Evolutionary conservation across 1,140 invertebrate genomes (phyloP).

Genomic region (Homalodisca vitripennis): DNA sequence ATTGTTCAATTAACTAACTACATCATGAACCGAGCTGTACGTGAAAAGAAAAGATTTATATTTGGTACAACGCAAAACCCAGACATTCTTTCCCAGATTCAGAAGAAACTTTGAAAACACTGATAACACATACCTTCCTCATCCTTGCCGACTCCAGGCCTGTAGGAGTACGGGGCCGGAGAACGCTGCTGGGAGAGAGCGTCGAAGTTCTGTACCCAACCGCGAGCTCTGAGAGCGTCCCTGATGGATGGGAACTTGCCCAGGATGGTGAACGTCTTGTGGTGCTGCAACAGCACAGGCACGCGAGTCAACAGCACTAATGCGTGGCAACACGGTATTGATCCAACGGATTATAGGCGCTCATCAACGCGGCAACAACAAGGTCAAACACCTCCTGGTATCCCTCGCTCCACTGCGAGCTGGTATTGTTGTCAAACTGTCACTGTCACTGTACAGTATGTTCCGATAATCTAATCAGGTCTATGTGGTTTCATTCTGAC

Average conservation of each 20-base stretch:
- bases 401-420: too few species aligned
- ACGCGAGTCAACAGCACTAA: conserved; percentile 4
- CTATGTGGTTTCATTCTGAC: too few species aligned
- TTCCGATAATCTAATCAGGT: too few species aligned
- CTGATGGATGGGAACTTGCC: conserved; percentile 40
- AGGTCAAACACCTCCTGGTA: too few species aligned
- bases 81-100: too few species aligned
- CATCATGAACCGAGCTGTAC: too few species aligned
- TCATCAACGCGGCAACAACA: neutral
- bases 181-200: conserved; percentile 12
- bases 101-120: too few species aligned
- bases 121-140: conserved; percentile 31
- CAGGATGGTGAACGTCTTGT: conserved; percentile 40
- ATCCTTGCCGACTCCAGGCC: conserved; percentile 10
- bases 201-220: conserved; percentile 41
- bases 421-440: too few species aligned
- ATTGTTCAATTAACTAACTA: too few species aligned
- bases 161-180: neutral
- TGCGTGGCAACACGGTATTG: neutral
- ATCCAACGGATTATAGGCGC: neutral
- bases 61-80: too few species aligned
- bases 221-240: conserved; percentile 37
- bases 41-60: too few species aligned
- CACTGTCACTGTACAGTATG: too few species aligned
- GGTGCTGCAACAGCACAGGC: conserved; percentile 23